These are phyloP conservation scores for Syrista parreyssii DNA, from an alignment of 2,888 invertebrate genomes.

Conservation along the genomic window DNA sequence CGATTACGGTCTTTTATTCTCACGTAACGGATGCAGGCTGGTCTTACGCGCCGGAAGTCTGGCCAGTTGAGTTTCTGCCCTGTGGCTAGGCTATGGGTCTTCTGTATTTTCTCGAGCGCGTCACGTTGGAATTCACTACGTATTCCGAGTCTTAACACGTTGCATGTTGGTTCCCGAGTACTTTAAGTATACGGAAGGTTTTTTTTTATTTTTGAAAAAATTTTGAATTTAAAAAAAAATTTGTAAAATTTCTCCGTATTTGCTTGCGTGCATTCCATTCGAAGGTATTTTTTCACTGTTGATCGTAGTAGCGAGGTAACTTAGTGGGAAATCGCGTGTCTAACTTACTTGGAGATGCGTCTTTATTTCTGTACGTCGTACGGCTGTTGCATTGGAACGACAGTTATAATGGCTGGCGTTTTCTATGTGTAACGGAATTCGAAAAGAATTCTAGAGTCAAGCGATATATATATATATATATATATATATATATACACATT, in stretches of 20 bases:
- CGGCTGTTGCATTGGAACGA: conserved; percentile 25
- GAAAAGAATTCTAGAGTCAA: conserved; percentile 13
- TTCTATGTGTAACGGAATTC: conserved; percentile 33
- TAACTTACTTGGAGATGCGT: not conserved
- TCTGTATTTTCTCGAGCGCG: not conserved
- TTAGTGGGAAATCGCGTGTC: conserved; percentile 24
- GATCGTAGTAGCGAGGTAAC: not conserved
- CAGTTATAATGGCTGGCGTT: conserved; percentile 39
- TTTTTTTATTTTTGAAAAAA: not conserved
- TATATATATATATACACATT: conserved; percentile 23
- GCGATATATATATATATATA: conserved; percentile 20
- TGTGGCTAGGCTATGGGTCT: not conserved
- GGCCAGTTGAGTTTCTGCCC: not conserved
- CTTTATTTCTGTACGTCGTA: not conserved
- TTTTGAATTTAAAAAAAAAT: too few species aligned
- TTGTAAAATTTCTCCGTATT: not conserved
- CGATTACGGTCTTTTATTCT: not conserved
- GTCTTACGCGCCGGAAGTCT: not conserved
- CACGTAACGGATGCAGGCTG: not conserved
- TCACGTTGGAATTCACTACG: not conserved
- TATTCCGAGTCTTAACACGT: not conserved
- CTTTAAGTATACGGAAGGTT: not conserved
- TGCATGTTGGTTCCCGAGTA: not conserved
- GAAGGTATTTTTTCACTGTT: not conserved
- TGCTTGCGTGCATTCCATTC: not conserved